phyloP scores from a whole-genome alignment of 2,797 vertebrate genomes.

The Catostomus latipinnis region DNA sequence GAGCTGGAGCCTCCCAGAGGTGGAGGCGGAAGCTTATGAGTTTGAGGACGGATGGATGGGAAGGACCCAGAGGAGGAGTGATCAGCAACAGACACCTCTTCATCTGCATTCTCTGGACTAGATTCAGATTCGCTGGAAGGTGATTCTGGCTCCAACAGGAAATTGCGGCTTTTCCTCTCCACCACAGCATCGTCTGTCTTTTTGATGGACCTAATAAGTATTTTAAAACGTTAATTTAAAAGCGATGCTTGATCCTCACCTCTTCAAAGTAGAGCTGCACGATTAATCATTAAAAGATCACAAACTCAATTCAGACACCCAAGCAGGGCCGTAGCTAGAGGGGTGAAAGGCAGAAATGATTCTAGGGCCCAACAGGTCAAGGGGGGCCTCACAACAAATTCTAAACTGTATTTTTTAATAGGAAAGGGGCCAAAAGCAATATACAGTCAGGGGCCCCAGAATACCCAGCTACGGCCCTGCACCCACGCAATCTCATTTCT shows the following conservation, averaged over 20 bases:
- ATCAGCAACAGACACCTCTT: constrained; percentile 18
- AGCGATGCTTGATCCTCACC: not conserved
- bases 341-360: too few species aligned
- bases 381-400: too few species aligned
- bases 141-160: constrained; percentile 74
- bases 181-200: constrained; percentile 26
- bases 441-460: too few species aligned
- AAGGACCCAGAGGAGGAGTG: not conserved
- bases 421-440: too few species aligned
- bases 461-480: too few species aligned
- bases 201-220: constrained; percentile 50
- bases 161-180: constrained; percentile 69
- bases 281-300: too few species aligned
- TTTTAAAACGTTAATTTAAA: not conserved
- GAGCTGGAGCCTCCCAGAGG: constrained; percentile 61
- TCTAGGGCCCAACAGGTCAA: too few species aligned
- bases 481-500: too few species aligned
- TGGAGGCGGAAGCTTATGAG: constrained; percentile 72
- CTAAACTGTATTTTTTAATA: too few species aligned
- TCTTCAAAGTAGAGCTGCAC: not conserved
- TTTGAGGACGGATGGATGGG: not conserved
- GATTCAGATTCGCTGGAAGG: constrained; percentile 72
- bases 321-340: too few species aligned
- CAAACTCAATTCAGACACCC: too few species aligned
- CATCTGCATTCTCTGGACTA: constrained; percentile 62